phyloP scores from a whole-genome alignment of 30 jellyfish, hydroid and myxozoan genomes.

The Pelagia noctiluca region DNA sequence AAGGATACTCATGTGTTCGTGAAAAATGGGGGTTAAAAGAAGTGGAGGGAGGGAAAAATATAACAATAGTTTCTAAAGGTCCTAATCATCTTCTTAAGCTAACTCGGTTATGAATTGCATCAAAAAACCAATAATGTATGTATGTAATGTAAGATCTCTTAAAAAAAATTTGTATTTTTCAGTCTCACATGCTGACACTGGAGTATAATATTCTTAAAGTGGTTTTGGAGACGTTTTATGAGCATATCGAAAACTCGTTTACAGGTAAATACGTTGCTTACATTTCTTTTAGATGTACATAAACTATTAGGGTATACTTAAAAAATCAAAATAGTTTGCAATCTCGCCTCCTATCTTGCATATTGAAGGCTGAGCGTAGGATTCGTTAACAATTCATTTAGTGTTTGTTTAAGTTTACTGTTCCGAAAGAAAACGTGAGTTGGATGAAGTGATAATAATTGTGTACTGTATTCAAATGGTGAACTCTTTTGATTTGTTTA shows the following conservation, averaged over 20 bases:
- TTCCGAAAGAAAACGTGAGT: background rate
- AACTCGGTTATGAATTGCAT: too few relatives aligned
- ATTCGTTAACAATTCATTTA: too few relatives aligned
- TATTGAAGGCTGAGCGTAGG: too few relatives aligned
- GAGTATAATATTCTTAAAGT: conserved; percentile 61
- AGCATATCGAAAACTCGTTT: conserved; percentile 65
- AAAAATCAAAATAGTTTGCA: too few relatives aligned
- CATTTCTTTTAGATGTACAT: background rate
- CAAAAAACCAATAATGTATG: background rate
- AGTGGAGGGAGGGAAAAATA: too few relatives aligned
- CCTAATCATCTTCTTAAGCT: too few relatives aligned
- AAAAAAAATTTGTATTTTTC: background rate
- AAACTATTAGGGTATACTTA: background rate
- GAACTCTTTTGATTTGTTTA: background rate
- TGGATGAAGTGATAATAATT: background rate
- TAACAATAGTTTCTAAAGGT: too few relatives aligned
- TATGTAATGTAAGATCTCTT: background rate
- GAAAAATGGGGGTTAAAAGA: too few relatives aligned
- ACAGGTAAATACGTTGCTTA: conserved; percentile 54
- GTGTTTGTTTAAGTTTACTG: background rate
- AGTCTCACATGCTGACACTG: conserved; percentile 72
- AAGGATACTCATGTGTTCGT: too few relatives aligned
- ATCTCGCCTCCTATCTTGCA: too few relatives aligned
- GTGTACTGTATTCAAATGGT: background rate
- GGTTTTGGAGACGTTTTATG: conserved; percentile 66